Conservation (phyloP, 2,797 vertebrate genomes). For the Cichlasoma orientale region DNA sequence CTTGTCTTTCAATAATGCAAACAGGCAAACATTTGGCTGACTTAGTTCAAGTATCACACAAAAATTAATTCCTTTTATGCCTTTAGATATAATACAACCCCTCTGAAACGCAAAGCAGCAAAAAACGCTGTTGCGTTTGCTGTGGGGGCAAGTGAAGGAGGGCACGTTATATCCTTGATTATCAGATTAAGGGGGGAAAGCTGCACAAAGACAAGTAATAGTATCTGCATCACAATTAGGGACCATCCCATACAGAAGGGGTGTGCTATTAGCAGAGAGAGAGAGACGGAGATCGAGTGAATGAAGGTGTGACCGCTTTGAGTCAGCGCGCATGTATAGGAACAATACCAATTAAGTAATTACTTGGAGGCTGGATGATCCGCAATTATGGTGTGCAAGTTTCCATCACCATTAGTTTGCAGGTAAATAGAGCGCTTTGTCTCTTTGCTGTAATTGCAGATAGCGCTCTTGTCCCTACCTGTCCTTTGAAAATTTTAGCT, state of each 20-base stretch:
- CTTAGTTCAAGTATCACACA: conserved; percentile 31
- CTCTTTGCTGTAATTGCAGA: conserved; percentile 63
- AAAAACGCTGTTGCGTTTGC: conserved; percentile 42
- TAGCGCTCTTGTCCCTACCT: conserved; percentile 43
- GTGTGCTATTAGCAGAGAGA: conserved; percentile 15
- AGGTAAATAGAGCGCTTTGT: conserved; percentile 70
- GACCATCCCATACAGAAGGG: conserved; percentile 35
- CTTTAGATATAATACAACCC: conserved; percentile 5
- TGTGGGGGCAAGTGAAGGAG: conserved; percentile 6
- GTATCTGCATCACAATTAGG: conserved; percentile 63
- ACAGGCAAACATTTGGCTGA: background rate
- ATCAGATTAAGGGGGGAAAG: conserved; percentile 49
- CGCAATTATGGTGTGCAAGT: conserved; percentile 64
- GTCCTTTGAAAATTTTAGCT: conserved; percentile 44
- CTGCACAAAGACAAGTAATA: conserved; percentile 49
- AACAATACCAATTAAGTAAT: conserved; percentile 74
- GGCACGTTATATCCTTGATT: conserved; percentile 60
- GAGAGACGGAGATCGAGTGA: conserved; percentile 44
- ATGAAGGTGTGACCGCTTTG: conserved; percentile 48
- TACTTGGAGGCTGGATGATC: conserved; percentile 62
- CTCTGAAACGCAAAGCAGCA: conserved; percentile 35
- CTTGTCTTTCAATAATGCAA: conserved; percentile 6
- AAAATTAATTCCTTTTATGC: conserved; percentile 25
- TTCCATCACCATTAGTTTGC: conserved; percentile 64
- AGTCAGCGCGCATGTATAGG: conserved; percentile 21